phyloP scores from a whole-genome alignment of 2,888 invertebrate genomes.

The Drosophila anomalipes region DNA sequence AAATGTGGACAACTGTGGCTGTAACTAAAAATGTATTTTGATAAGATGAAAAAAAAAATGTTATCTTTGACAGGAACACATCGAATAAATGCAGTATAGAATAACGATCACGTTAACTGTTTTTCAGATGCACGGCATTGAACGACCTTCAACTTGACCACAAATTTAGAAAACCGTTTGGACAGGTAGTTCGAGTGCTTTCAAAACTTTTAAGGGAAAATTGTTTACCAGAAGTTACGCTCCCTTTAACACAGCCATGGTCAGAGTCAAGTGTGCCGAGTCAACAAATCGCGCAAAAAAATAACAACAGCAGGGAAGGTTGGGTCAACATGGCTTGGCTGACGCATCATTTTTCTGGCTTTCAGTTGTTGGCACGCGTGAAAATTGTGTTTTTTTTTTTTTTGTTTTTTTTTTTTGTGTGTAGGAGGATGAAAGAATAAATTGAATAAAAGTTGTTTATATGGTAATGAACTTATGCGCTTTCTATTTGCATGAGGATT shows the following conservation, averaged over 20 bases:
- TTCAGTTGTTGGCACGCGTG: slow-evolving; percentile 53
- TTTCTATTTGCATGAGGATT: slow-evolving; percentile 59
- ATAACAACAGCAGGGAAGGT: slow-evolving; percentile 7
- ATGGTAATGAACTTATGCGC: slow-evolving; percentile 63
- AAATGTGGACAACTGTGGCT: background rate
- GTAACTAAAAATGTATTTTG: background rate
- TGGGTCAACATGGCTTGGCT: slow-evolving; percentile 26
- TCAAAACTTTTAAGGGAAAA: slow-evolving; percentile 46
- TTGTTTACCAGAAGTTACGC: slow-evolving; percentile 51
- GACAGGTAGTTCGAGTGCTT: slow-evolving; percentile 24
- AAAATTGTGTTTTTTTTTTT: slow-evolving; percentile 27
- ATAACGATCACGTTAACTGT: background rate
- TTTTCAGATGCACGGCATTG: slow-evolving; percentile 4
- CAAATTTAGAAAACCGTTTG: slow-evolving; percentile 17
- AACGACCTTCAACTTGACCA: slow-evolving; percentile 14
- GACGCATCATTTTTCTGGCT: slow-evolving; percentile 36
- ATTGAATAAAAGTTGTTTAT: slow-evolving; percentile 62
- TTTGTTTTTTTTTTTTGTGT: background rate
- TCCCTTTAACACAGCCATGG: slow-evolving; percentile 47
- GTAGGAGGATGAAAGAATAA: slow-evolving; percentile 7
- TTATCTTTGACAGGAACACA: background rate
- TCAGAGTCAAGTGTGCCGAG: slow-evolving; percentile 36
- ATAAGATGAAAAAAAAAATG: background rate
- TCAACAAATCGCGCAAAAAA: slow-evolving; percentile 12
- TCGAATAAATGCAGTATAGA: background rate